A percentile compares a stretch with the other conserved stretches of the same genome.
These are phyloP conservation scores for Peromyscus californicus DNA, from an alignment of 2,113 vertebrate genomes.

Conservation along the genomic window DNA sequence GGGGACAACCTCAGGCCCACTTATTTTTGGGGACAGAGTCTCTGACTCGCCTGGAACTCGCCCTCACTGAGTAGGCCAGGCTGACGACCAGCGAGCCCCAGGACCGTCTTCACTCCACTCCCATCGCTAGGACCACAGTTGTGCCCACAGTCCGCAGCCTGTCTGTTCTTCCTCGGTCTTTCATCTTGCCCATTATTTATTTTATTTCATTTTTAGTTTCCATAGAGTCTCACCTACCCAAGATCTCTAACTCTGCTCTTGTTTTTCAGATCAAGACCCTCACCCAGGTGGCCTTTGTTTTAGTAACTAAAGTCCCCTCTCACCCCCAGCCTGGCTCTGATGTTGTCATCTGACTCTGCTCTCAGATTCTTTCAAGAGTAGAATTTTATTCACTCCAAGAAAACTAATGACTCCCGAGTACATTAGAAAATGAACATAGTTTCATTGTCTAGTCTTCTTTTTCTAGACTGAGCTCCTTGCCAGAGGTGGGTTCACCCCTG, in stretches of 20 bases:
- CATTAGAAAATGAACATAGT: rapidly evolving
- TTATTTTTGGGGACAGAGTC: neutral
- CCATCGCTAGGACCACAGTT: neutral
- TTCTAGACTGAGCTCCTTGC: neutral
- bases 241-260: neutral
- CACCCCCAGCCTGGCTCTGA: neutral
- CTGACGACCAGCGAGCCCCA: neutral
- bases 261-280: neutral
- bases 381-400: neutral
- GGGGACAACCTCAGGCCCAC: neutral
- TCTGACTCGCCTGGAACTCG: neutral
- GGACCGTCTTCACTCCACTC: neutral
- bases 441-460: neutral
- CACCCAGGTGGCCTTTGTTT: neutral
- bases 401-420: no score
- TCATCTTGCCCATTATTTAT: neutral
- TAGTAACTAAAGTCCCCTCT: neutral
- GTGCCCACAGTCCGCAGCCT: neutral
- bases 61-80: neutral
- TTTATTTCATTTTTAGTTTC: neutral
- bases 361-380: no score
- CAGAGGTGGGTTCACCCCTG: neutral
- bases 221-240: neutral
- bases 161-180: neutral
- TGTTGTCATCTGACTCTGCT: no score